phyloP scores from a whole-genome alignment of 2,888 invertebrate genomes.

The Rutpela maculata region DNA sequence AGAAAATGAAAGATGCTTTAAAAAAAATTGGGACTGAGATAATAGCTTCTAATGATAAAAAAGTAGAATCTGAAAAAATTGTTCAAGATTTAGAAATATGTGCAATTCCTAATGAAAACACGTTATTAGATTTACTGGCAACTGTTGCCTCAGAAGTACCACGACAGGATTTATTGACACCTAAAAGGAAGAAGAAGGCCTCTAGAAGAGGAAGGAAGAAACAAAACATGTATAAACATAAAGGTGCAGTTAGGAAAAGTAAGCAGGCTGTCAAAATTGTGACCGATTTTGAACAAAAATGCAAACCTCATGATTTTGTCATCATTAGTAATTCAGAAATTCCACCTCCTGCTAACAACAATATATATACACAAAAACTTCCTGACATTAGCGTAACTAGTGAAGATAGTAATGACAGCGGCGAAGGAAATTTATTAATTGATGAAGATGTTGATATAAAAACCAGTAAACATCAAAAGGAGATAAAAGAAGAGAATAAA shows the following conservation, averaged over 20 bases:
- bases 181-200: conserved; percentile 1
- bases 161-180: conserved; percentile 11
- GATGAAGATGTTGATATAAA: conserved; percentile 43
- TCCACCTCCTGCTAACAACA: conserved; percentile 18
- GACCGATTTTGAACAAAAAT: conserved; percentile 5
- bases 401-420: conserved; percentile 58
- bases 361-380: conserved; percentile 31
- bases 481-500: not conserved
- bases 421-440: conserved; percentile 51
- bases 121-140: conserved; percentile 24
- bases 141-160: conserved; percentile 21
- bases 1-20: conserved; percentile 4
- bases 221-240: not conserved
- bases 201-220: not conserved
- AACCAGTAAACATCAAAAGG: not conserved
- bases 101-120: conserved; percentile 10
- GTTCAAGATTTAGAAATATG: conserved; percentile 18
- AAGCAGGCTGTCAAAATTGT: not conserved
- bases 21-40: conserved; percentile 19
- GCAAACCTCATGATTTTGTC: conserved; percentile 31
- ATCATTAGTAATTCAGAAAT: conserved; percentile 5
- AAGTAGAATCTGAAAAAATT: not conserved
- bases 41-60: not conserved
- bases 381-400: conserved; percentile 37
- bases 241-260: not conserved